Conservation (phyloP, 1,140 invertebrate species). For the Pollicipes pollicipes region DNA sequence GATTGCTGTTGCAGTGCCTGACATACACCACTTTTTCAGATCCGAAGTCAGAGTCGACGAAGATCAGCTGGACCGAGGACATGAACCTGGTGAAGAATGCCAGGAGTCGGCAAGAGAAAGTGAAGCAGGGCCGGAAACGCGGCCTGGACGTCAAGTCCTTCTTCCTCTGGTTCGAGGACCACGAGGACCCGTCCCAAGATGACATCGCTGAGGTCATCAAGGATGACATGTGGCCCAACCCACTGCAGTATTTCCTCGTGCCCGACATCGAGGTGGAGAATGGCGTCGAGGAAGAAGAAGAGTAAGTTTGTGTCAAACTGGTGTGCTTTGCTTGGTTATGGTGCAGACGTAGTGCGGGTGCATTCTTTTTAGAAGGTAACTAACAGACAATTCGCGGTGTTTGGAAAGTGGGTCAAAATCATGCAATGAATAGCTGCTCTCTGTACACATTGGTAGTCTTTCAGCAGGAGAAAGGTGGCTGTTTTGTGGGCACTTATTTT, state of each 20-base stretch:
- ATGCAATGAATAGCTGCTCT: no score
- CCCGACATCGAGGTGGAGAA: conserved; percentile 56
- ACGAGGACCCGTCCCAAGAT: conserved; percentile 55
- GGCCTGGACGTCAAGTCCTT: conserved; percentile 48
- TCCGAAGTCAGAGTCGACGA: conserved; percentile 48
- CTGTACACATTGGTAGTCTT: no score
- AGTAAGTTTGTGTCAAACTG: no score
- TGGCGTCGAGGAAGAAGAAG: conserved; percentile 33
- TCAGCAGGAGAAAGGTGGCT: no score
- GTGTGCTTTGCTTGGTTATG: no score
- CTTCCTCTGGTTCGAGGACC: conserved; percentile 63
- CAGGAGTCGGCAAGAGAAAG: conserved; percentile 30
- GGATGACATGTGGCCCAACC: conserved; percentile 82
- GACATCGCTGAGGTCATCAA: conserved; percentile 65
- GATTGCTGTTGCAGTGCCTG: no score
- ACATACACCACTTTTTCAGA: conserved; percentile 23
- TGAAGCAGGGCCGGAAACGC: conserved; percentile 36
- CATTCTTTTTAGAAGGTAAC: no score
- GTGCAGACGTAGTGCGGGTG: no score
- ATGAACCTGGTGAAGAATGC: conserved; percentile 41
- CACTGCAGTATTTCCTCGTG: conserved; percentile 71
- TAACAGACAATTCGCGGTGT: no score
- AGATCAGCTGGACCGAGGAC: conserved; percentile 53
- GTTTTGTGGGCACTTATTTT: no score
- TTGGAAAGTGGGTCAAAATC: no score